Evolutionary conservation across 2,797 vertebrate genomes (phyloP).

Genomic region (Alosa sapidissima): DNA sequence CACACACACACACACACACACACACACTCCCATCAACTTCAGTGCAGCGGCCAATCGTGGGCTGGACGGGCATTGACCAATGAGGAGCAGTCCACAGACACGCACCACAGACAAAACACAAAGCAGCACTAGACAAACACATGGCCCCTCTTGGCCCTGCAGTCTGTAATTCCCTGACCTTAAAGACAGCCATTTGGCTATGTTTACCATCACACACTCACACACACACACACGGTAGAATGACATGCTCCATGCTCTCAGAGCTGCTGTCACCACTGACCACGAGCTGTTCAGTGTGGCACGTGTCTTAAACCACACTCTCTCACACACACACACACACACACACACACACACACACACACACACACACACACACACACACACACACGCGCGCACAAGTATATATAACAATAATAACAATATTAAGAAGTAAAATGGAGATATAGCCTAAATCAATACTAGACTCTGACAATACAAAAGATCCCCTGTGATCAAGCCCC

Average conservation of each 20-base stretch:
- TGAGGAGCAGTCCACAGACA: background rate
- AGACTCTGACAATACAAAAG: background rate
- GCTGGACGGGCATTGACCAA: background rate
- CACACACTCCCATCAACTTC: background rate
- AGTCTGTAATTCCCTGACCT: slow-evolving; percentile 17
- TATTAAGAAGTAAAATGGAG: too few species aligned
- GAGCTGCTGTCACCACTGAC: slow-evolving; percentile 56
- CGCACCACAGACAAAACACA: slow-evolving; percentile 12
- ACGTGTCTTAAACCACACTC: slow-evolving; percentile 31
- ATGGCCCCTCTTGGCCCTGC: background rate
- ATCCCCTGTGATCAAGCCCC: background rate
- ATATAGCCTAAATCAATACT: background rate
- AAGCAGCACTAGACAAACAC: background rate
- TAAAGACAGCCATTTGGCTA: slow-evolving; percentile 5
- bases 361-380: background rate
- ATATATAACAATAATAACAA: background rate
- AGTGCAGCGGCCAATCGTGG: background rate
- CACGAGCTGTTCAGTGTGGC: slow-evolving; percentile 65
- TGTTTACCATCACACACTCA: slow-evolving; percentile 8
- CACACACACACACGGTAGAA: background rate
- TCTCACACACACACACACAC: background rate
- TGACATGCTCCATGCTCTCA: slow-evolving; percentile 5
- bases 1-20: slow-evolving; percentile 18
- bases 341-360: background rate
- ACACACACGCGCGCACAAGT: background rate